A percentile compares a stretch with the other conserved stretches of the same genome.
These are phyloP conservation scores for Microcebus jonahi DNA, from an alignment of 2,113 vertebrate genomes.

Conservation along the genomic window DNA sequence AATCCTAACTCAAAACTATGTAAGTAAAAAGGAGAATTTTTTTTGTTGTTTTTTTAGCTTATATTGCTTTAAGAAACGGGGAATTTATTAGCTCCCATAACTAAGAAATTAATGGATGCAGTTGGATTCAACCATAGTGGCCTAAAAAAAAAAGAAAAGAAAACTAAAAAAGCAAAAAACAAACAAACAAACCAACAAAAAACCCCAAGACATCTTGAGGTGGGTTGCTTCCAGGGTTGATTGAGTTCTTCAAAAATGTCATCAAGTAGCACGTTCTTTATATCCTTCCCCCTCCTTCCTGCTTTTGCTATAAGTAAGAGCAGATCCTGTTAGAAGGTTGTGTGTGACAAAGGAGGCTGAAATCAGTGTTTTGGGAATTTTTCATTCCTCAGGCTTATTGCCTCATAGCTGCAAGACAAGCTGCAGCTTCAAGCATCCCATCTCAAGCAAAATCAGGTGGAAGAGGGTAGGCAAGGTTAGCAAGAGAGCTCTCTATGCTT, in stretches of 20 bases:
- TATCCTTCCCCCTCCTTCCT: background rate
- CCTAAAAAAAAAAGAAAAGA: background rate
- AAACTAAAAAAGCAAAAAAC: too few relatives aligned
- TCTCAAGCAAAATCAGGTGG: background rate
- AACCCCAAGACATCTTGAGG: background rate
- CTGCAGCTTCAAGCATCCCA: background rate
- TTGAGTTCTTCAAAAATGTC: background rate
- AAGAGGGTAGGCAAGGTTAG: background rate
- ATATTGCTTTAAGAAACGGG: background rate
- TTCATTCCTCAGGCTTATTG: background rate
- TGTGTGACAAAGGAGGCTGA: background rate
- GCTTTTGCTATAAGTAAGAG: background rate
- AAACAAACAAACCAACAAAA: background rate
- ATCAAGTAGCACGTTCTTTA: background rate
- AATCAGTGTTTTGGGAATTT: background rate
- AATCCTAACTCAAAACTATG: background rate
- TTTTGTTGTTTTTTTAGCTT: too few relatives aligned
- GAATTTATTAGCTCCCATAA: background rate
- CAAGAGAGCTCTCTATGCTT: background rate
- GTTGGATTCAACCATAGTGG: background rate
- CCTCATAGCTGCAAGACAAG: background rate
- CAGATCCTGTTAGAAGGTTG: background rate
- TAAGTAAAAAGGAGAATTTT: background rate
- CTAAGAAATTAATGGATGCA: background rate
- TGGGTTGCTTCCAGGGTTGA: background rate